These are phyloP conservation scores for Psilopsiagon aymara DNA, from an alignment of 2,113 vertebrate species.

Conservation along the genomic window DNA sequence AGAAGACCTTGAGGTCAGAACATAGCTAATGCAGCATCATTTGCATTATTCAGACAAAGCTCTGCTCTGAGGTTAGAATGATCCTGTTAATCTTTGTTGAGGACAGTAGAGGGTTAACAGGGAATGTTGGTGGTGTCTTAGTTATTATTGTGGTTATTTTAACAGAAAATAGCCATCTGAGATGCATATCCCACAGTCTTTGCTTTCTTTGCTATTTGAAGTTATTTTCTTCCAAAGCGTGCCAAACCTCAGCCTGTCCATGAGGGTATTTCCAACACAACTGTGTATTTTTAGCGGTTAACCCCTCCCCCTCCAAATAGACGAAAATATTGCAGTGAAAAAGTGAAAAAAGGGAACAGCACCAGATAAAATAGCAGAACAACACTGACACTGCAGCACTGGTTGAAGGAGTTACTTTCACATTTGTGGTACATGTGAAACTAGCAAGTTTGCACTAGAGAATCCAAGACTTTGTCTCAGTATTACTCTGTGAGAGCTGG, in stretches of 20 bases:
- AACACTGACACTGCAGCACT: background rate
- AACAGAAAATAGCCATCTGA: background rate
- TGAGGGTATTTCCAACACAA: background rate
- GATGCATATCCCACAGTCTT: background rate
- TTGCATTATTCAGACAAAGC: background rate
- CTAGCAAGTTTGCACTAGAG: background rate
- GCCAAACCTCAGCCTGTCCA: background rate
- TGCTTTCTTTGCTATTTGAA: conserved; percentile 34
- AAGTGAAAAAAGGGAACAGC: background rate
- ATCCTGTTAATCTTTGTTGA: background rate
- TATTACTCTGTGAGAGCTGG: background rate
- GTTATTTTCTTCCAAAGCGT: conserved; percentile 19
- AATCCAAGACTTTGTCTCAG: background rate
- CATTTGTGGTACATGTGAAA: background rate
- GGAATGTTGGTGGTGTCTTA: background rate
- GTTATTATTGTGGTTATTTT: background rate
- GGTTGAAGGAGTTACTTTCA: background rate
- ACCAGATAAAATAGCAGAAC: background rate
- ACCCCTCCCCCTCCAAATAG: background rate
- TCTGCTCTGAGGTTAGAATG: background rate
- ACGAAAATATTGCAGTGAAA: background rate
- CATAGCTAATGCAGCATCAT: background rate
- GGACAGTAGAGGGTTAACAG: background rate
- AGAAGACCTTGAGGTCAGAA: background rate
- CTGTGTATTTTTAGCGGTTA: conserved; percentile 5